Evolutionary conservation across 2,888 invertebrate genomes (phyloP).

Genomic region (Norana najaformis): DNA sequence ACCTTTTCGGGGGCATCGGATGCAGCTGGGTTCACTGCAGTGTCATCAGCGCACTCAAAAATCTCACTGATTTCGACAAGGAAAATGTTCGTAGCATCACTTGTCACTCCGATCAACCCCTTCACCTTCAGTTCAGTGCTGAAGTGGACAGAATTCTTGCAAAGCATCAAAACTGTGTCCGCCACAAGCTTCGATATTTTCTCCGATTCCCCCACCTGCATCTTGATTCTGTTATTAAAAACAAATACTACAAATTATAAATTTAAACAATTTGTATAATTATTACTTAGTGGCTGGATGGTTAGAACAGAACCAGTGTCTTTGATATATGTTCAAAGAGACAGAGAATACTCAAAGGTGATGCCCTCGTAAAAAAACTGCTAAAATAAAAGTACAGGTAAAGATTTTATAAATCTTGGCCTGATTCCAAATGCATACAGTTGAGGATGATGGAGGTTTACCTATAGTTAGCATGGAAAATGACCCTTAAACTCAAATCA

Average conservation of each 20-base stretch:
- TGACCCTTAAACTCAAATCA: too few relatives aligned
- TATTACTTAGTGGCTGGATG: background rate
- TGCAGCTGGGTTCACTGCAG: background rate
- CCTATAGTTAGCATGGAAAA: background rate
- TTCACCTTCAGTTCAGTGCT: background rate
- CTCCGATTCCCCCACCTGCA: background rate
- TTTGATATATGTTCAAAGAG: too few relatives aligned
- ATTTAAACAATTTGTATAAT: too few relatives aligned
- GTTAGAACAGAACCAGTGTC: background rate
- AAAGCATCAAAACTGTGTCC: constrained; percentile 18
- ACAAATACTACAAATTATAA: background rate
- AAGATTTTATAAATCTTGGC: too few relatives aligned
- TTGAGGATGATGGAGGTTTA: background rate
- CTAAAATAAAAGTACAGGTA: too few relatives aligned
- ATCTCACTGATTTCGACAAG: background rate
- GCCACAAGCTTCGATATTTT: background rate
- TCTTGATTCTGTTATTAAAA: background rate
- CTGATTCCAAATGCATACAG: background rate
- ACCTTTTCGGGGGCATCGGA: background rate
- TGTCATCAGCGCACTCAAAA: background rate
- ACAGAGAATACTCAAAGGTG: too few relatives aligned
- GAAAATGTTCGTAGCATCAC: background rate
- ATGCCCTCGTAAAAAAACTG: too few relatives aligned
- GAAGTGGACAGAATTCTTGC: constrained; percentile 17
- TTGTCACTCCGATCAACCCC: background rate